Conservation (phyloP, 2,888 invertebrate genomes). For the Hypsopygia costalis region DNA sequence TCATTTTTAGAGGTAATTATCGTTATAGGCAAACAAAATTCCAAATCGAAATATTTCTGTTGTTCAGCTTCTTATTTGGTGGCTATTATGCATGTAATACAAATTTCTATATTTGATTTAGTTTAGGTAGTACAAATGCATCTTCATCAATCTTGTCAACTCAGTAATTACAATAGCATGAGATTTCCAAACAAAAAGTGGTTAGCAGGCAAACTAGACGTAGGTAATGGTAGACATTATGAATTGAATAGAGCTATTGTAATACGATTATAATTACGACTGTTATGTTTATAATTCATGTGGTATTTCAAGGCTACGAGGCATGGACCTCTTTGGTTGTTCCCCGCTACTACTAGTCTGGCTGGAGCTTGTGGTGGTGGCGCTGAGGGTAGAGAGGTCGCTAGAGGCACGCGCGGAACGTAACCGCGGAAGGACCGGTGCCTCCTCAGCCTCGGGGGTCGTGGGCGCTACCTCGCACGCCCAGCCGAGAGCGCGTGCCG, state of each 20-base stretch:
- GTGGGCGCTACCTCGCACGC: conserved; percentile 45
- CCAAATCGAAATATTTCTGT: too few species aligned
- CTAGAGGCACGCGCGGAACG: conserved; percentile 74
- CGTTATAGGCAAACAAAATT: too few species aligned
- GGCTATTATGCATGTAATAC: too few species aligned
- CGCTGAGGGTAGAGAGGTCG: conserved; percentile 72
- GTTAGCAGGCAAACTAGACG: not conserved
- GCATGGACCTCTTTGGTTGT: conserved; percentile 66
- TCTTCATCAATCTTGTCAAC: too few species aligned
- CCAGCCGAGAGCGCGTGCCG: conserved; percentile 81
- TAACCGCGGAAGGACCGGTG: conserved; percentile 64
- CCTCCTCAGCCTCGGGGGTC: conserved; percentile 63
- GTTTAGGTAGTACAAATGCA: too few species aligned
- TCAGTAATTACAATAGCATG: too few species aligned
- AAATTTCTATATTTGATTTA: too few species aligned
- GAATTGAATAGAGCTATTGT: not conserved
- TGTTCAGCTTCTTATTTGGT: too few species aligned
- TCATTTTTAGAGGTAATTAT: not conserved
- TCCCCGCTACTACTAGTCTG: conserved; percentile 67
- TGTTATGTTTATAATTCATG: not conserved
- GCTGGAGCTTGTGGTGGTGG: conserved; percentile 73
- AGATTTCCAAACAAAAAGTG: not conserved
- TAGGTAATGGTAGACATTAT: too few species aligned
- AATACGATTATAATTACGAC: not conserved
- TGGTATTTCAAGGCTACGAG: conserved; percentile 12